Conservation (phyloP, 2,888 invertebrate species). For the Parnassius orleans region DNA sequence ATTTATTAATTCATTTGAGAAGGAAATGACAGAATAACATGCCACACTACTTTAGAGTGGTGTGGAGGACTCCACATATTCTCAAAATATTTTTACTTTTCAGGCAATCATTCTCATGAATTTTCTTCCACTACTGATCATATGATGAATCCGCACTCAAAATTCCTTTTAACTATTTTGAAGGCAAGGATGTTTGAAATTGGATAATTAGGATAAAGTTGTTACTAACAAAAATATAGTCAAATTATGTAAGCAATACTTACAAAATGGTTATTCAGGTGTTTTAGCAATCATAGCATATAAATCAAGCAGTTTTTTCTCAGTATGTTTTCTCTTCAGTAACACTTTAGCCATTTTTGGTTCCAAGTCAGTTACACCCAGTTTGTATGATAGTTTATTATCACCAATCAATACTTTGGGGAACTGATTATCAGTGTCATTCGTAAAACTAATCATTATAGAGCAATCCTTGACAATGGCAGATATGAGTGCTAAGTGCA, state of each 20-base stretch:
- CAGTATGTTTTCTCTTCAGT: slow-evolving; percentile 53
- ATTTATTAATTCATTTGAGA: no score
- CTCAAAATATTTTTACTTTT: no score
- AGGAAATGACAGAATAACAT: no score
- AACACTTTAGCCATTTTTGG: slow-evolving; percentile 79
- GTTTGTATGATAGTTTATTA: slow-evolving; percentile 68
- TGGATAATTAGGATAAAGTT: no score
- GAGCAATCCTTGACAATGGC: slow-evolving; percentile 87
- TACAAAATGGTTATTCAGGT: slow-evolving; percentile 38
- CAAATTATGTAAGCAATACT: slow-evolving; percentile 38
- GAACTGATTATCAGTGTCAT: slow-evolving; percentile 37
- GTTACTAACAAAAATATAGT: not conserved
- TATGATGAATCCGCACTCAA: no score
- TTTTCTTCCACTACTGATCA: no score
- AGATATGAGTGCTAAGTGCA: slow-evolving; percentile 74
- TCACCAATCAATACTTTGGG: slow-evolving; percentile 52
- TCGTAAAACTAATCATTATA: slow-evolving; percentile 82
- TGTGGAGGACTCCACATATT: no score
- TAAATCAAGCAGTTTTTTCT: slow-evolving; percentile 49
- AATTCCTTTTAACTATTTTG: no score
- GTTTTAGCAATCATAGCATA: slow-evolving; percentile 40
- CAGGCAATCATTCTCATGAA: no score
- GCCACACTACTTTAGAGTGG: no score
- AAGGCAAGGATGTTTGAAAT: no score
- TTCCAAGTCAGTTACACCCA: slow-evolving; percentile 85